These are phyloP conservation scores for Hydractinia echinata DNA, from an alignment of 30 jellyfish, hydroid and myxozoan genomes.

Conservation along the genomic window DNA sequence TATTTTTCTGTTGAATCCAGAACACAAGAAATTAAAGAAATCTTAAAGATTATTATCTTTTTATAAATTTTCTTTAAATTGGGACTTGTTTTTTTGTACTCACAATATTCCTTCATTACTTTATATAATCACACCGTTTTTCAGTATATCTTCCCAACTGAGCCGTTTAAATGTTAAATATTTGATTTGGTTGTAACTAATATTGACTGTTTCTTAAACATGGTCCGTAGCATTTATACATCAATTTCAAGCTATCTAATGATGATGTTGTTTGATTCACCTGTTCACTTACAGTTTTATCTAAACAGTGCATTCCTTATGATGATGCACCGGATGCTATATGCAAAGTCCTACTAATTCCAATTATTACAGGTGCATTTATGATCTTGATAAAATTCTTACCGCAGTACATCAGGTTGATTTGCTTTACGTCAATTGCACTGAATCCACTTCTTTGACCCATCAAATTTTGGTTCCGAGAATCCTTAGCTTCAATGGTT, in stretches of 20 bases:
- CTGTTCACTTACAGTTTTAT: neutral
- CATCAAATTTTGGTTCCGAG: constrained; percentile 43
- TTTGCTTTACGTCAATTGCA: constrained; percentile 44
- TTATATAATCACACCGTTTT: no score
- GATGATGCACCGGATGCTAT: neutral
- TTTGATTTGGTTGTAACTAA: no score
- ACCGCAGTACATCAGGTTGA: constrained; percentile 54
- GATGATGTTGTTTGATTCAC: neutral
- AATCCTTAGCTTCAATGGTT: constrained; percentile 58
- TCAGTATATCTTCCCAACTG: no score
- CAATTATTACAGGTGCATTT: neutral
- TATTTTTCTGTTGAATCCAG: no score
- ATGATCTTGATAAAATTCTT: constrained; percentile 8
- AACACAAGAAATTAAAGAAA: no score
- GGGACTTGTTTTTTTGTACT: no score
- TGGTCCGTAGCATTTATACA: neutral
- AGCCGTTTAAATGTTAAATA: no score
- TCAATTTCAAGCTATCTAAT: neutral
- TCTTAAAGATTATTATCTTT: no score
- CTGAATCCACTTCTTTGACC: constrained; percentile 72
- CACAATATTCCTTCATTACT: no score
- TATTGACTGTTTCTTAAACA: no score
- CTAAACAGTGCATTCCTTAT: neutral
- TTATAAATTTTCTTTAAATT: no score
- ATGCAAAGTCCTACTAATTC: neutral